These are phyloP conservation scores for Pachyseris speciosa DNA, from an alignment of 64 coral and sea anemone genomes.

Conservation along the genomic window DNA sequence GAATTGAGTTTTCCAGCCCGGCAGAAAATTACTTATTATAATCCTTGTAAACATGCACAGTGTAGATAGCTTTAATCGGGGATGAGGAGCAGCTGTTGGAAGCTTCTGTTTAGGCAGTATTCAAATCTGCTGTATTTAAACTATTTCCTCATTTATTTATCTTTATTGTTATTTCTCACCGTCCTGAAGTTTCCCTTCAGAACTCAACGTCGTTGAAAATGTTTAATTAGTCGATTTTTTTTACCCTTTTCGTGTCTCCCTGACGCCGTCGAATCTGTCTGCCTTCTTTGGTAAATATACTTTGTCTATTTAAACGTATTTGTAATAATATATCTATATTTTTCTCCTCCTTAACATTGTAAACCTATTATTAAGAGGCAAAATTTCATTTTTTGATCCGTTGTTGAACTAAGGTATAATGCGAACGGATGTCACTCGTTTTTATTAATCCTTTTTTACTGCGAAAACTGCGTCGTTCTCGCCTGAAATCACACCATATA, in stretches of 20 bases:
- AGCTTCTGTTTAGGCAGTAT: conserved; percentile 39
- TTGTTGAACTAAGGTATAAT: background rate
- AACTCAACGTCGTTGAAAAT: background rate
- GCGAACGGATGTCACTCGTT: background rate
- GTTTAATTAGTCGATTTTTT: background rate
- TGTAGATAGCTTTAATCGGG: background rate
- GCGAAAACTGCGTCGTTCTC: background rate
- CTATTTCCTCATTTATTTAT: conserved; percentile 6
- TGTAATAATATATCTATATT: background rate
- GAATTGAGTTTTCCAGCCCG: background rate
- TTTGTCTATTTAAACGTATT: background rate
- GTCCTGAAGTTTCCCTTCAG: background rate
- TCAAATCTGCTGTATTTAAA: conserved; percentile 42
- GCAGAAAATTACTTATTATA: conserved; percentile 15
- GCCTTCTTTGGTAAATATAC: background rate
- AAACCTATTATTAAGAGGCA: background rate
- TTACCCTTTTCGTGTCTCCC: background rate
- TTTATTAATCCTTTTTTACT: background rate
- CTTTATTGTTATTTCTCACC: background rate
- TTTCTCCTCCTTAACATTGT: conserved; percentile 2
- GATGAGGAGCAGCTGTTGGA: background rate
- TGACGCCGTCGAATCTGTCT: background rate
- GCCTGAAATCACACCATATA: background rate
- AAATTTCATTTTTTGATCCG: background rate
- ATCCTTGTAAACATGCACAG: background rate